Conservation (phyloP, 2,113 vertebrate species). For the Sander lucioperca region DNA sequence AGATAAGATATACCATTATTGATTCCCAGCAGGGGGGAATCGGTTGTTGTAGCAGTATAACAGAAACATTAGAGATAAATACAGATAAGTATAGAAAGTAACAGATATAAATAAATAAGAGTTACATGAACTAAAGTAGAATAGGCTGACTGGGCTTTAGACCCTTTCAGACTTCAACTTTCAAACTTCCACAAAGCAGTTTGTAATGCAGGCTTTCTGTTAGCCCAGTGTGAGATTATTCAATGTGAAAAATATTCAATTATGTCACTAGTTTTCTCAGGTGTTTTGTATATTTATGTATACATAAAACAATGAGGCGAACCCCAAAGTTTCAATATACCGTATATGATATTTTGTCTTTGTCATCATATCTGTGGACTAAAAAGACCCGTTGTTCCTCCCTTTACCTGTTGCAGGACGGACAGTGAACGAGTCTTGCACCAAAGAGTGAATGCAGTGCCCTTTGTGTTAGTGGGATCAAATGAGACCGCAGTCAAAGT, state of each 20-base stretch:
- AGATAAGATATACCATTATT: too few relatives aligned
- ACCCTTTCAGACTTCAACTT: not conserved
- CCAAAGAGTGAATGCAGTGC: conserved; percentile 84
- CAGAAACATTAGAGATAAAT: too few relatives aligned
- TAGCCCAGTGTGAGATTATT: not conserved
- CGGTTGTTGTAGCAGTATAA: too few relatives aligned
- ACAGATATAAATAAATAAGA: too few relatives aligned
- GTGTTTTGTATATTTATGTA: not conserved
- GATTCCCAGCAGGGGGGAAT: too few relatives aligned
- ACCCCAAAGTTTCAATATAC: not conserved
- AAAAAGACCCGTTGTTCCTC: not conserved
- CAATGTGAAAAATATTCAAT: not conserved
- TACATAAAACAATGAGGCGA: not conserved
- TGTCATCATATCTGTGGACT: not conserved
- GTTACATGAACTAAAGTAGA: too few relatives aligned
- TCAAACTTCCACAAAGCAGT: not conserved
- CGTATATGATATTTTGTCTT: not conserved
- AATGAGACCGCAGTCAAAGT: conserved; percentile 80
- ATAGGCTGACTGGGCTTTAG: too few relatives aligned
- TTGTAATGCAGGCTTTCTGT: not conserved
- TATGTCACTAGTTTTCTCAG: not conserved
- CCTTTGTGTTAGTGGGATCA: conserved; percentile 83
- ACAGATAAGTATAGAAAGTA: too few relatives aligned
- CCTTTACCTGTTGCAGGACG: conserved; percentile 75
- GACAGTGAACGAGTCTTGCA: conserved; percentile 87